phyloP scores from a whole-genome alignment of 2,113 vertebrate genomes.

The Columba livia region DNA sequence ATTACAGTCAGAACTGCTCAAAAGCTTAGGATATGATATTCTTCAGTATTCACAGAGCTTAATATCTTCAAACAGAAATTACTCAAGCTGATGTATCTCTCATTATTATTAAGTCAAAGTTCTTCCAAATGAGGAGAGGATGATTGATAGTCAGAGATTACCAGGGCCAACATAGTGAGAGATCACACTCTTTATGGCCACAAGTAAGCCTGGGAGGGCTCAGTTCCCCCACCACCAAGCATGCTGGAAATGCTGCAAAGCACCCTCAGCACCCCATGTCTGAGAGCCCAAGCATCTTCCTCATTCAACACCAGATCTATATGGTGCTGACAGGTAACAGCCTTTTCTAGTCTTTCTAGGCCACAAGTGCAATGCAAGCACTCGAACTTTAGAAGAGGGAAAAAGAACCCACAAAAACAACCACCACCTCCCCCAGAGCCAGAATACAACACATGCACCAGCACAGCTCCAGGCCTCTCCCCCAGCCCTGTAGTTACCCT shows the following conservation, averaged over 20 bases:
- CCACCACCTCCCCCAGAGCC: background rate
- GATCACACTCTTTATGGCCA: background rate
- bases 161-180: background rate
- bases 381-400: background rate
- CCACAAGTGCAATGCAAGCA: background rate
- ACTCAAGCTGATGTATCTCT: conserved; percentile 44
- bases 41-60: conserved; percentile 48
- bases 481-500: background rate
- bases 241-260: rapidly evolving
- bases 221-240: background rate
- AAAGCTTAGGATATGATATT: conserved; percentile 22
- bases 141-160: conserved; percentile 25
- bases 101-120: conserved; percentile 51
- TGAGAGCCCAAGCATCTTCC: rapidly evolving
- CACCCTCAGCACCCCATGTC: background rate
- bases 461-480: background rate
- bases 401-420: background rate
- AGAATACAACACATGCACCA: background rate
- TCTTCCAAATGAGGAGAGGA: conserved; percentile 14
- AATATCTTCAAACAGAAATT: conserved; percentile 61
- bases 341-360: background rate
- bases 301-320: background rate
- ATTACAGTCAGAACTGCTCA: conserved; percentile 46
- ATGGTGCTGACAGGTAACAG: background rate
- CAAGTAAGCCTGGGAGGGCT: background rate